phyloP scores from a whole-genome alignment of 2,888 invertebrate genomes.

The Drosophila stalkeri region DNA sequence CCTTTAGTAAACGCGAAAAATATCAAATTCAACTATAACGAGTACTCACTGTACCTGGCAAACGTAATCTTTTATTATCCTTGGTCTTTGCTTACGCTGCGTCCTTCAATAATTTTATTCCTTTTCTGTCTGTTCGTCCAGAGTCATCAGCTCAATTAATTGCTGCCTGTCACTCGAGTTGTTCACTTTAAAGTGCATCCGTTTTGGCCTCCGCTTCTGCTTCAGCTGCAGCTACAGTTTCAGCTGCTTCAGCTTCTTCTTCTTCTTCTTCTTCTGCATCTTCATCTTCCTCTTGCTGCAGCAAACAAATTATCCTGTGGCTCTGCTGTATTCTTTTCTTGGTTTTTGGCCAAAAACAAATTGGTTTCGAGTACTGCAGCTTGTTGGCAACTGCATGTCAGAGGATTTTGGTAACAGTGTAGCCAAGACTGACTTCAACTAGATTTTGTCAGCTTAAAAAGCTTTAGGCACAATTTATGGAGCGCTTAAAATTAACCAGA shows the following conservation, averaged over 20 bases:
- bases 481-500: constrained; percentile 2
- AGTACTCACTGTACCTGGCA: constrained; percentile 15
- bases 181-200: constrained; percentile 44
- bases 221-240: background rate
- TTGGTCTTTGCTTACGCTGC: constrained; percentile 39
- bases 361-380: constrained; percentile 37
- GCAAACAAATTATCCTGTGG: constrained; percentile 47
- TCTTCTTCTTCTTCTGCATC: background rate
- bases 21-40: background rate
- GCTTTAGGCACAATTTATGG: constrained; percentile 20
- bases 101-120: constrained; percentile 57
- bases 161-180: constrained; percentile 56
- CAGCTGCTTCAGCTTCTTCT: background rate
- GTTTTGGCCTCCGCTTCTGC: constrained; percentile 1
- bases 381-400: constrained; percentile 42
- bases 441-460: constrained; percentile 18
- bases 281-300: constrained; percentile 1
- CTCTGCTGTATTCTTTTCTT: constrained; percentile 13
- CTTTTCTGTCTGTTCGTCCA: constrained; percentile 20
- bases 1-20: no score
- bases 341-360: constrained; percentile 41
- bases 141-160: constrained; percentile 62
- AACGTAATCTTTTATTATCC: constrained; percentile 53
- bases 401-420: constrained; percentile 31
- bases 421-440: constrained; percentile 14